These are phyloP conservation scores for Syngnathus rostellatus DNA, from an alignment of 2,797 vertebrate species.

Conservation along the genomic window DNA sequence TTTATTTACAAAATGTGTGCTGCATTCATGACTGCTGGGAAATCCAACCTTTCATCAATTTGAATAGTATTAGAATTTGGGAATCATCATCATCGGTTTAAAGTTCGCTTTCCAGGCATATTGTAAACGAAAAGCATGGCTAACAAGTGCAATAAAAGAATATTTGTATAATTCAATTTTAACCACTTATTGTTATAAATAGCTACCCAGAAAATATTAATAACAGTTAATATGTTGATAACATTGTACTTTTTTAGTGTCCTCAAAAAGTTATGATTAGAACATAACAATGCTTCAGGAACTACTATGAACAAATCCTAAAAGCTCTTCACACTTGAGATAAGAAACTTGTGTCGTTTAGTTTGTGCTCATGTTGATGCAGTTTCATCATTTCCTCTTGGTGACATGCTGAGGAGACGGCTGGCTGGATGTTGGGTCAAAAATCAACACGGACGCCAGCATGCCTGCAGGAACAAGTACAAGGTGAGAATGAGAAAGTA, in stretches of 20 bases:
- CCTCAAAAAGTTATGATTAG: too few relatives aligned
- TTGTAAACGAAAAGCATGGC: background rate
- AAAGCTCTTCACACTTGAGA: too few relatives aligned
- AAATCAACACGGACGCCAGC: slow-evolving; percentile 61
- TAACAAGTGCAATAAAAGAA: background rate
- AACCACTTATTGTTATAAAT: too few relatives aligned
- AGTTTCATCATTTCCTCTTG: slow-evolving; percentile 40
- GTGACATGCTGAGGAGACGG: slow-evolving; percentile 23
- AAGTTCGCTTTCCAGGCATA: background rate
- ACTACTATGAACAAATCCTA: too few relatives aligned
- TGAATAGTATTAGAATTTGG: background rate
- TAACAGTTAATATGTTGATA: too few relatives aligned
- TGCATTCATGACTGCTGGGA: background rate
- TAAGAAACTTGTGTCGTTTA: background rate
- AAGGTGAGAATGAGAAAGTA: background rate
- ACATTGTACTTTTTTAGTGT: too few relatives aligned
- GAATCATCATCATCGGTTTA: too few relatives aligned
- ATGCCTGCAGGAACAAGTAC: slow-evolving; percentile 44
- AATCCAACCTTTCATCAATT: background rate
- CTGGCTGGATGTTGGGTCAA: slow-evolving; percentile 44
- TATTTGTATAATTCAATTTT: background rate
- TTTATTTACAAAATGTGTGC: background rate
- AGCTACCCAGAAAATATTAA: too few relatives aligned
- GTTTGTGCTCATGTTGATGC: background rate
- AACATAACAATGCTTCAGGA: too few relatives aligned